Base-by-base conservation (phyloP, 2,797 vertebrate species). In the Mormyrops boulengeri region DNA sequence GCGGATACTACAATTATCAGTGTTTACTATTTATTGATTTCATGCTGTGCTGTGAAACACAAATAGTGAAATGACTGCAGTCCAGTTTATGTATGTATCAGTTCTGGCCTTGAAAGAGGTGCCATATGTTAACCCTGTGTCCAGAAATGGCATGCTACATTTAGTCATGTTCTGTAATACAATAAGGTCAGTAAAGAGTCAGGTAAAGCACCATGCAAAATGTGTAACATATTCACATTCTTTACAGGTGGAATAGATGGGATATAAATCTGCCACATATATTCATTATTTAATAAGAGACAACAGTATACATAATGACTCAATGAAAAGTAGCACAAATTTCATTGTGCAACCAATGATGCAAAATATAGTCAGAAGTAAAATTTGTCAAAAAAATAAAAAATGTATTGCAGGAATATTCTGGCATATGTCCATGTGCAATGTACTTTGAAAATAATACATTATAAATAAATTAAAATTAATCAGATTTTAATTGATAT, bases 1-100 rank as follows among this genome's bases (percentile, higher is more conserved):
- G 89, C 90, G 90, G 92, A 91, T 88, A 91, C 84, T 91, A 89
- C 91, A 92, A 90, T 92, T 91, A 90, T 92, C 80, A 88, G 87
- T 90, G 89, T 88, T 90, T 88, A 91, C 90, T 87, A 90, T 88
- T 89, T 88, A 89, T 88, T 88, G 88, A 91, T 90, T 87, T 90
- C 90, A 89, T 80, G 57, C 87, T 89, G 87, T 77, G 87, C 87
- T 90, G 53, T 91, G 69, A 90, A 80, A 85, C 50, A 57, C 49
- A 85, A 88, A 90, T 26, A 88, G 47, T 85, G 50, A 88, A 89
- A 85, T 30, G 41, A 90, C 77, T 89, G 88, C 73, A 26, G 85
- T 80, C 50, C 30, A 55, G 53, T 88, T 69, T 62, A 52, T 60
- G 47, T 38, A 53, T 73, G 47, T 50, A 89, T 62, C 38, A 91